Base-by-base conservation (phyloP, 2,113 vertebrate genomes). In the Rallus limicola region DNA sequence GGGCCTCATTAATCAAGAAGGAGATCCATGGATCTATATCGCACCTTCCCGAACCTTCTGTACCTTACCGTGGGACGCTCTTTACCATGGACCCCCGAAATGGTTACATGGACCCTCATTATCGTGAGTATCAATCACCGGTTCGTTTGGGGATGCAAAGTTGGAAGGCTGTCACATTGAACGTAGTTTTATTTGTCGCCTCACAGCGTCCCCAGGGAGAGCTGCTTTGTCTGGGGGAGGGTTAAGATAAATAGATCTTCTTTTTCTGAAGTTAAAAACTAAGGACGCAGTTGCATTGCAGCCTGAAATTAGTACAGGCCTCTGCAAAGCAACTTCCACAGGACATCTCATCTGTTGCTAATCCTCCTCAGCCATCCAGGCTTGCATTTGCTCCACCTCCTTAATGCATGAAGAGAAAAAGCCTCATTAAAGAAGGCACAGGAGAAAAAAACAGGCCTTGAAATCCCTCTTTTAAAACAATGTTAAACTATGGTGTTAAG, bases 21-120 rank as follows among this genome's bases (percentile, higher is more conserved):
- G 99, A 99, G 98, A 98, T 99, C 91, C 99, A 99, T 94, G 98
- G 98, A 91, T 99, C 99, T 94, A 97, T 99, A 78, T 98, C 99
- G 9, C 99, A 99, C 94, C 98, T 99, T 97, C 94, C 98, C 0
- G 99, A 99, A 83, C 99, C 99, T 95, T 98, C 99, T 0, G 97
- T 99, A 76, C 99, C 99, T 4, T 99, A 99, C 94, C 98, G 99
- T 0, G 99, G 99, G 83, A 98, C 99, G 0, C 98, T 99, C 79
- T 99, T 99, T 78, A 97, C 99, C 40, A 99, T 99, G 99, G 99
- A 99, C 95, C 99, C 99, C 64, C 98, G 99, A 50, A 99, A 99
- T 0, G 99, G 99, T 81, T 99, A 99, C 97, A 98, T 99, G 96
- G 99, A 99, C 70, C 98, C 99, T 58, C 99, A 99, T 94, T 99